Evolutionary conservation across 2,888 invertebrate species (phyloP).

Genomic region (Campaea margaritaria): DNA sequence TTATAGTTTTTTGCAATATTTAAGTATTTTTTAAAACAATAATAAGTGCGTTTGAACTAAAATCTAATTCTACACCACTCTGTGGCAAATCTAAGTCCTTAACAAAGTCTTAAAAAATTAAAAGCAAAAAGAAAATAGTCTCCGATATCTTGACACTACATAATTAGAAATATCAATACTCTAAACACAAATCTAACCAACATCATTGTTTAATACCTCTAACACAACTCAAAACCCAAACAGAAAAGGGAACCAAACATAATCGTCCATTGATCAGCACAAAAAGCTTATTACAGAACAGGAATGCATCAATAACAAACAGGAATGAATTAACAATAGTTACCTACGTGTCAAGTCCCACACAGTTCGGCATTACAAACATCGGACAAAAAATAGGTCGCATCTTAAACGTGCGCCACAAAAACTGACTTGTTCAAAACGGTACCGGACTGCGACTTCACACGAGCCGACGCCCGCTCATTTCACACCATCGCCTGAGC

Average conservation of each 20-base stretch:
- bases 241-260: conserved; percentile 52
- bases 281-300: conserved; percentile 46
- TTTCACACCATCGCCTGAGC: conserved; percentile 78
- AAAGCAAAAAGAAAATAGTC: neutral
- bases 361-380: conserved; percentile 83
- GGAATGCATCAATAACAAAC: conserved; percentile 77
- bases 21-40: too few species aligned
- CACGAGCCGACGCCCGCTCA: conserved; percentile 71
- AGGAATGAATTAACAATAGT: conserved; percentile 78
- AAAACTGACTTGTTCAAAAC: conserved; percentile 77
- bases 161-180: conserved; percentile 17
- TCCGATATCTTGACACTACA: neutral
- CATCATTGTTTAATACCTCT: conserved; percentile 17
- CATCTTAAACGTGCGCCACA: conserved; percentile 78
- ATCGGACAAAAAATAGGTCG: conserved; percentile 78
- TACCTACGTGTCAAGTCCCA: conserved; percentile 83
- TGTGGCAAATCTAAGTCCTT: too few species aligned
- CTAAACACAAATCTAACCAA: conserved; percentile 6
- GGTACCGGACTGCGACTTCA: conserved; percentile 74
- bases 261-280: conserved; percentile 36
- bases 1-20: too few species aligned
- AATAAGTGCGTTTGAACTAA: too few species aligned
- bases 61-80: too few species aligned
- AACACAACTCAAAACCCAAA: conserved; percentile 18
- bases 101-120: too few species aligned